phyloP scores from a whole-genome alignment of 2,888 invertebrate species.

The Lepidochrysops patricia region DNA sequence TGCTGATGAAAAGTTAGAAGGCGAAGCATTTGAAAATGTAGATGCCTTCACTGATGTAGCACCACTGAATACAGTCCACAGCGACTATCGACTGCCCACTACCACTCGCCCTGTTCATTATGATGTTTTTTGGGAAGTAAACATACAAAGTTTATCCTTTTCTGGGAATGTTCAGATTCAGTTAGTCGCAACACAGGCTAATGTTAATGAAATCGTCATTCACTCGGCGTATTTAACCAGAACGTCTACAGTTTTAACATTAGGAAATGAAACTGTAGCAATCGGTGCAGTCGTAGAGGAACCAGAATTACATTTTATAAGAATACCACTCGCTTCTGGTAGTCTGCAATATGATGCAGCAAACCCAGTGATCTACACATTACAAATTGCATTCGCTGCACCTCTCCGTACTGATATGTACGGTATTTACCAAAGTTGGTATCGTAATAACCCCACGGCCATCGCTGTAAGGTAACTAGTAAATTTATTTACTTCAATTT shows the following conservation, averaged over 20 bases:
- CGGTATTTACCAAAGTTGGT: constrained; percentile 88
- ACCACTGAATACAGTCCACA: constrained; percentile 22
- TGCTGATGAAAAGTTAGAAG: constrained; percentile 44
- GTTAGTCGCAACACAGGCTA: constrained; percentile 28
- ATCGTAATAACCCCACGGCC: constrained; percentile 57
- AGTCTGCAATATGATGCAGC: background rate
- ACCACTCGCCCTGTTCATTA: constrained; percentile 68
- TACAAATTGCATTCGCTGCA: constrained; percentile 79
- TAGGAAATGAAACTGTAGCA: background rate
- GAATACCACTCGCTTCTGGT: background rate
- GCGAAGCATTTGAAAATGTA: constrained; percentile 43
- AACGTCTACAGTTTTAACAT: constrained; percentile 25
- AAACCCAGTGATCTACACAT: constrained; percentile 60
- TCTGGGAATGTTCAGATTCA: constrained; percentile 54
- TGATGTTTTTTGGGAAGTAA: constrained; percentile 54
- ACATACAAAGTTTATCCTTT: constrained; percentile 49
- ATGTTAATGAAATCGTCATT: constrained; percentile 43
- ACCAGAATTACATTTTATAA: constrained; percentile 7
- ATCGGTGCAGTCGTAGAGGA: background rate
- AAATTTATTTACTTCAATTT: background rate
- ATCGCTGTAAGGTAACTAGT: constrained; percentile 66
- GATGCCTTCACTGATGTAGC: constrained; percentile 25
- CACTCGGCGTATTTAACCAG: constrained; percentile 50
- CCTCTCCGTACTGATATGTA: constrained; percentile 80
- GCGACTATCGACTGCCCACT: constrained; percentile 53